Evolutionary conservation across 2,113 vertebrate species (phyloP), one percentile per base, ranked within the genome.

Genomic region (Lipotes vexillifer): DNA sequence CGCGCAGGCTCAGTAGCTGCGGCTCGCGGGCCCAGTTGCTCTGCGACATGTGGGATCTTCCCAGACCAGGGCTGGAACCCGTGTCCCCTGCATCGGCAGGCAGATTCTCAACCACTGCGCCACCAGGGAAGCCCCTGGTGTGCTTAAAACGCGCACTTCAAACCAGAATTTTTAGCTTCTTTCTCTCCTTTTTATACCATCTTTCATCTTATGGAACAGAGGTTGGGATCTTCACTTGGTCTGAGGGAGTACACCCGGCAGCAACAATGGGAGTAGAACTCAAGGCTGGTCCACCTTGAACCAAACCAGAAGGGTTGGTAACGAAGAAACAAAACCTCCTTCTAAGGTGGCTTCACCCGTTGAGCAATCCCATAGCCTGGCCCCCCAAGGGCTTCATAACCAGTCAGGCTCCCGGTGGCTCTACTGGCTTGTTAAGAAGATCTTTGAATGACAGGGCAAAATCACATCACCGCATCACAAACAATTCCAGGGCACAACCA

Each of bases 401-500:
- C 57, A 46, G 27, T 29, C 65, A 85, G 33, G 77, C 46, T 78
- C 7, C 8, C 23, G 21, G 72, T 66, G 66, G 65, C 65, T 83
- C 49, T 69, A 8, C 9, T 38, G 46, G 29, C 75, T 80, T 71
- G 31, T 66, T 63, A 88, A 38, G 82, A 81, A 89, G 52, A 23
- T 18, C 81, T 94, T 82, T 33, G 52, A 61, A 66, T 36, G 61
- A 36, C 17, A 36, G 81, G 38, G 29, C 5, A 44, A 89, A 96
- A 69, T 49, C 25, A 41, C 3, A 44, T 13, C 27, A 49, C 46
- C n/a, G 33, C 65, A 31, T 88, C 90, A 86, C 94, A 93, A 98
- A 89, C 84, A 97, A 97, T 88, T 83, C 87, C 88, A 97, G 94
- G 96, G 86, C 75, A 97, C 97, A 97, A 25, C 88, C 61, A 91